Evolutionary conservation across 2,888 invertebrate genomes (phyloP), one percentile per base, ranked within the genome.

Genomic region (Blera fallax): DNA sequence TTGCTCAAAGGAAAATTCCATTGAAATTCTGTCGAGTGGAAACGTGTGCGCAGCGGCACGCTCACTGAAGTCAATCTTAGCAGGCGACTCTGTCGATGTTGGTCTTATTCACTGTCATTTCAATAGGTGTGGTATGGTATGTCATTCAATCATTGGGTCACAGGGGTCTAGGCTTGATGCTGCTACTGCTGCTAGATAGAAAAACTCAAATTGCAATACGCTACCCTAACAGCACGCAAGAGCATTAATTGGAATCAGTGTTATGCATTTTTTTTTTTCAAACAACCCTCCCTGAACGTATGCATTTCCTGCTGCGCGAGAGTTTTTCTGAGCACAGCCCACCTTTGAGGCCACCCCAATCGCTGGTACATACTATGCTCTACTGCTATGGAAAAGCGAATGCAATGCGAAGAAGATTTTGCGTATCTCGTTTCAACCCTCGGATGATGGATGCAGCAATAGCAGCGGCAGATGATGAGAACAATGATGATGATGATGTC

Each of bases 41-140:
- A 84, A 80, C 79, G 84, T 84, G 84, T 79, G 84, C 84, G 69
- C 80, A 84, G 84, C 80, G 45, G 74, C 79, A 74, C 79, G 74
- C 84, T 84, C 45, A 29, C 34, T 56, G 40, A 14, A 72, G 40
- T 79, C 74, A 69, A 79, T 79, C 79, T 79, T 52, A 70, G 64
- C 64, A 67, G 67, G 60, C 65, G 69, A 32, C 69, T 11, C n/a
- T 40, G 24, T 3, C n/a, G 34, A 58, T 14, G 64, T 14, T 32
- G 64, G 40, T n/a, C 14, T 37, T 60, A 60, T 62, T 77, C 58
- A 43, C 48, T 72, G 45, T 69, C 60, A 78, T 73, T 65, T 83
- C 48, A 56, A 65, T 69, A 45, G 48, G 72, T 73, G 54, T 78
- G 73, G 73, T 69, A 40, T 65, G 79, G 81, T 83, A 54, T 79